Conservation (phyloP, 2,888 invertebrate species). For the Ellobium chinense region DNA sequence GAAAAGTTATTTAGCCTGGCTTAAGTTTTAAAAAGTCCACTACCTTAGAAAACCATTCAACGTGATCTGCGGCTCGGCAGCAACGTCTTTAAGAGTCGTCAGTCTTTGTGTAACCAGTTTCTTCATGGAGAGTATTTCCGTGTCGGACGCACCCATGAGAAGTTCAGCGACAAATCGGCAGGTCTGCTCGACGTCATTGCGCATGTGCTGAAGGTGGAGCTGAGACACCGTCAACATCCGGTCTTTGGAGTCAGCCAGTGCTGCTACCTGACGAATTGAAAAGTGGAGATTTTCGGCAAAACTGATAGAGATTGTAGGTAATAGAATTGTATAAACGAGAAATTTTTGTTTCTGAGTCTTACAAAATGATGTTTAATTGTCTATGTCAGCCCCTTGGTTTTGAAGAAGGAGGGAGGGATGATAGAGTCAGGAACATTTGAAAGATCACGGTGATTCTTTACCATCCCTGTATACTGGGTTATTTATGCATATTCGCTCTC, state of each 20-base stretch:
- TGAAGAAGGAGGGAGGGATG: neutral
- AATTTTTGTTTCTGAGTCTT: too few relatives aligned
- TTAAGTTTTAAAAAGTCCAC: too few relatives aligned
- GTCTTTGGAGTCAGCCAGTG: slow-evolving; percentile 38
- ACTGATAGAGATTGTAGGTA: too few relatives aligned
- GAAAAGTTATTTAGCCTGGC: too few relatives aligned
- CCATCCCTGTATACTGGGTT: too few relatives aligned
- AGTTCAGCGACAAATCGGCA: slow-evolving; percentile 48
- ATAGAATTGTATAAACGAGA: too few relatives aligned
- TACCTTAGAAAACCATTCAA: slow-evolving; percentile 33
- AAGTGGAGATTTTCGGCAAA: too few relatives aligned
- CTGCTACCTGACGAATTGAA: slow-evolving; percentile 16
- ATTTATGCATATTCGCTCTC: too few relatives aligned
- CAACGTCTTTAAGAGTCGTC: slow-evolving; percentile 25
- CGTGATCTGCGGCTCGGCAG: slow-evolving; percentile 3
- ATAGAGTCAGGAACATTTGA: too few relatives aligned
- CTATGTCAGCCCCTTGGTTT: too few relatives aligned
- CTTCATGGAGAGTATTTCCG: slow-evolving; percentile 49
- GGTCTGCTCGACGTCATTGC: slow-evolving; percentile 48
- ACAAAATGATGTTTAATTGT: too few relatives aligned
- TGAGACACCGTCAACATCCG: slow-evolving; percentile 29
- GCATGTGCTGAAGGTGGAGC: slow-evolving; percentile 38
- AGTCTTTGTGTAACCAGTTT: slow-evolving; percentile 42
- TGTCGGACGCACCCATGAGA: slow-evolving; percentile 42
- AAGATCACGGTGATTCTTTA: too few relatives aligned